Base-by-base conservation (phyloP, 2,797 vertebrate genomes). In the Melanotaenia nigrans region DNA sequence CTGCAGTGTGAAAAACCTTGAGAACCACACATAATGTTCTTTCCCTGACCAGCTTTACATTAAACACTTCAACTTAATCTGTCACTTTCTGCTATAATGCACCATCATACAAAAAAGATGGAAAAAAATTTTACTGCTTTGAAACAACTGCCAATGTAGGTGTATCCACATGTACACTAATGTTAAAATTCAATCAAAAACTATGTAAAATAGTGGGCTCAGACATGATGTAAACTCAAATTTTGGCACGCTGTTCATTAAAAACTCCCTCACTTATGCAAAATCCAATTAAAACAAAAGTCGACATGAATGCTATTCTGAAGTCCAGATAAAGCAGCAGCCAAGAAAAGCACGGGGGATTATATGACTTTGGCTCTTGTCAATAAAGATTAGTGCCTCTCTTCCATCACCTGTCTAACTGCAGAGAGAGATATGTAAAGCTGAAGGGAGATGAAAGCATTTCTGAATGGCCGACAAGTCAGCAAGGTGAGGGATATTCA, bases 321-420 rank as follows among this genome's bases (percentile, higher is more conserved):
- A 16, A 76, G 63, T 25, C 11, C 6, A 75, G 86, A 83, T 81
- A 64, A 84, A 75, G 77, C 61, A 47, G 68, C 72, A 65, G 71
- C 73, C 77, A 72, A 63, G 55, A 73, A 83, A 84, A 79, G 55
- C 75, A 66, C 59, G 53, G 45, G 32, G 81, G 88, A 89, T 87
- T 89, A 89, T 61, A 61, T 79, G 65, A 82, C 79, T 77, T 69
- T 69, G 72, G 75, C 71, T 76, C 78, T 40, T 68, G 82, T 87
- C 86, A 84, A 83, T 89, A 87, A 83, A 88, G 87, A 89, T 90
- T 87, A 86, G 59, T 2, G 74, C 51, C 35, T 68, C 3, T 1
- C 71, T 81, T 64, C 49, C 18, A 64, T 85, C 78, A 86, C 79
- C 88, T 86, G 82, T 78, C 75, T 62, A 61, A 69, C 75, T 69